Base-by-base conservation (phyloP, 2,888 invertebrate genomes). In the Odontocolon sp. region DNA sequence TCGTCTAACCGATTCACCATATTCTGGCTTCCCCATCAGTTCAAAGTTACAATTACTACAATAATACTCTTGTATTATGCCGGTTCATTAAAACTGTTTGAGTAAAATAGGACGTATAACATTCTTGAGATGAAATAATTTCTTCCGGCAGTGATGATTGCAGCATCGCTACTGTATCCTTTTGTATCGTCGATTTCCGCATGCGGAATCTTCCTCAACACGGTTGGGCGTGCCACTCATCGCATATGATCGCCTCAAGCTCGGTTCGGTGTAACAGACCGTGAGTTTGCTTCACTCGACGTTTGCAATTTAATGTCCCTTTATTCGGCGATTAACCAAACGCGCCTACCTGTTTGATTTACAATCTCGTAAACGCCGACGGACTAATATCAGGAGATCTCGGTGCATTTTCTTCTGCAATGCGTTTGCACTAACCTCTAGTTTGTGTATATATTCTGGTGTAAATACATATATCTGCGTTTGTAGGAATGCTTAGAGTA, bases 241-340 rank as follows among this genome's bases (percentile, higher is more conserved):
- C 56, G 50, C 33, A 8, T 21, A 8, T 45, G 23, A 45, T 56
- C 21, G 80, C 56, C 68, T 14, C 21, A 50, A 59, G 76, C 71
- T 80, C 68, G 57, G 47, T 68, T 57, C n/a, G n/a, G n/a, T n/a
- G n/a, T n/a, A n/a, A n/a, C n/a, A n/a, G n/a, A n/a, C n/a, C n/a
- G n/a, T n/a, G n/a, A n/a, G n/a, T n/a, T n/a, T n/a, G n/a, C n/a
- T n/a, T n/a, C n/a, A n/a, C n/a, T n/a, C n/a, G n/a, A n/a, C 47
- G 57, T 57, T 68, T 68, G 68, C 68, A 59, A 68, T 57, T 81
- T 77, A 78, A 81, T 80, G 78, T 81, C 77, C 75, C 80, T 85
- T 84, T 83, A 84, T 83, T 83, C 80, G 82, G 79, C 83, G 83
- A 86, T 86, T 84, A 86, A 86, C 77, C 73, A 81, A 81, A 73